A percentile compares a stretch with the other conserved stretches of the same genome.
These are phyloP conservation scores for Escarpia spicata DNA, from an alignment of 2,888 invertebrate species.

Conservation along the genomic window DNA sequence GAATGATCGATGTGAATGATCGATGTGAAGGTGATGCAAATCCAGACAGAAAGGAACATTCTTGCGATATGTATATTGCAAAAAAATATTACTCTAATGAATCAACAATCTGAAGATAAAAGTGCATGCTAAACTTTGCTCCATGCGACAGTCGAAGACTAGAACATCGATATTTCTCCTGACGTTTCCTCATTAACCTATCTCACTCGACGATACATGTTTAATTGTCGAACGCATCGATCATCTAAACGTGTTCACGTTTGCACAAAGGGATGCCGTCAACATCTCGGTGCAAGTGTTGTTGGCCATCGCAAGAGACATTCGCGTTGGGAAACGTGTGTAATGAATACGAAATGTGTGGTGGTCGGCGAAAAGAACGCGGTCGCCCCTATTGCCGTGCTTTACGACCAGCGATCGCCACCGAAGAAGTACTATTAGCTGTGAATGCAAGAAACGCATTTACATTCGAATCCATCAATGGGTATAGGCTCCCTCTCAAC, in stretches of 20 bases:
- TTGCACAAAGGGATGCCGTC: not conserved
- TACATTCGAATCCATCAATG: not conserved
- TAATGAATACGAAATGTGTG: constrained; percentile 5
- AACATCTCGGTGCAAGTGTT: not conserved
- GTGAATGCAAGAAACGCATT: constrained; percentile 16
- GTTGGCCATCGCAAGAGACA: not conserved
- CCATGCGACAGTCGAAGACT: no score
- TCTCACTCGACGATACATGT: not conserved
- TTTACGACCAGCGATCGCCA: not conserved
- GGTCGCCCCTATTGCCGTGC: not conserved
- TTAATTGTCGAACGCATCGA: not conserved
- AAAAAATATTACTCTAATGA: no score
- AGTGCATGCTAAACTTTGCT: no score
- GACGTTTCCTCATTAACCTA: not conserved
- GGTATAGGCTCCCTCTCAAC: not conserved
- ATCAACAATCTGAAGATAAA: no score
- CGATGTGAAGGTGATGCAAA: no score
- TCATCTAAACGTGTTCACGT: not conserved
- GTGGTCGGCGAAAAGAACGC: not conserved
- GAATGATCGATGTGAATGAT: not conserved
- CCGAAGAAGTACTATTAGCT: constrained; percentile 16
- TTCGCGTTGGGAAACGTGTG: constrained; percentile 3
- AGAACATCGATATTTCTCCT: not conserved
- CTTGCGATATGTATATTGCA: no score
- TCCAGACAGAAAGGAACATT: no score